These are phyloP conservation scores for Epirrhoe alternata DNA, from an alignment of 2,888 invertebrate species.

Conservation along the genomic window DNA sequence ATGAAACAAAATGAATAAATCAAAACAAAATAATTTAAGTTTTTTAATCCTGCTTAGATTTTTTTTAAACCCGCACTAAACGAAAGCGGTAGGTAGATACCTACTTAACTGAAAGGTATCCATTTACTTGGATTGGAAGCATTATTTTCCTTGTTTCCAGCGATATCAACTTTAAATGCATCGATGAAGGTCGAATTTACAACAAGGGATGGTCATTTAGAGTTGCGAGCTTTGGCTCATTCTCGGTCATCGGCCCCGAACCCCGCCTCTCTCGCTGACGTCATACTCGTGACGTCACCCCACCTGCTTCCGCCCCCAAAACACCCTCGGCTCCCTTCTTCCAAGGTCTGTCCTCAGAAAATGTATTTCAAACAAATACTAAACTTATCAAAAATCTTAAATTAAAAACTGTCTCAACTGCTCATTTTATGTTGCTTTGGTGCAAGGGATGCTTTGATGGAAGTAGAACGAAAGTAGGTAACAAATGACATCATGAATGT, in stretches of 20 bases:
- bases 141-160: not conserved
- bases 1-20: not conserved
- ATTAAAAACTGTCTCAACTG: conserved; percentile 40
- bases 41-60: not conserved
- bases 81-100: not conserved
- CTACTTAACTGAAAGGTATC: not conserved
- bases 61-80: not conserved
- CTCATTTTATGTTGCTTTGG: conserved; percentile 26
- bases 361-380: conserved; percentile 56
- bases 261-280: conserved; percentile 73
- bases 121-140: not conserved
- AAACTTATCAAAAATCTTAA: conserved; percentile 49
- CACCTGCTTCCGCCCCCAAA: conserved; percentile 60
- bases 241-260: conserved; percentile 68
- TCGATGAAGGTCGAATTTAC: conserved; percentile 26
- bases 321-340: conserved; percentile 44
- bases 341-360: conserved; percentile 57
- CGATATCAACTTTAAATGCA: conserved; percentile 2
- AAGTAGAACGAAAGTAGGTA: not conserved
- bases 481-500: not conserved
- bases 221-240: conserved; percentile 43
- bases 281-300: conserved; percentile 77
- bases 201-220: conserved; percentile 38
- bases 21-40: not conserved
- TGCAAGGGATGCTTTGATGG: not conserved